Conservation (phyloP, 2,113 vertebrate species). For the Seriola rivoliana region DNA sequence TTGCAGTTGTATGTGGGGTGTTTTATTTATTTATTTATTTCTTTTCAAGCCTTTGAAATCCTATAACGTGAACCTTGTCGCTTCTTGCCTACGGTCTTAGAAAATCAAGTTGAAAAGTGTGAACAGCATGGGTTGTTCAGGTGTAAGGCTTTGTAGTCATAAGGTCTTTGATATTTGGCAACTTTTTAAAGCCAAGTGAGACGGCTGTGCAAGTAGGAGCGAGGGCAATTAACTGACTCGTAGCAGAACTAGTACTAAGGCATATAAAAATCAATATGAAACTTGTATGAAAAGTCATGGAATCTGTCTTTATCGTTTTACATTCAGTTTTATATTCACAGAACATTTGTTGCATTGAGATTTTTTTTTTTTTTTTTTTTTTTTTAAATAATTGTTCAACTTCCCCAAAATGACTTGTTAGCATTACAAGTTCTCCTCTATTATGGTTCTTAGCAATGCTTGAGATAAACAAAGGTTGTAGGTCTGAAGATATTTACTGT, state of each 20-base stretch:
- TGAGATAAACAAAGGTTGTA: too few species aligned
- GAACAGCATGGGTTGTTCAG: conserved; percentile 52
- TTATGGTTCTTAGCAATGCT: neutral
- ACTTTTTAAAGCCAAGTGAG: conserved; percentile 42
- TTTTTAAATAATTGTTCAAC: neutral
- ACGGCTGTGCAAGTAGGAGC: conserved; percentile 4
- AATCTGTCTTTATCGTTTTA: neutral
- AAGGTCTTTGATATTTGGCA: conserved; percentile 65
- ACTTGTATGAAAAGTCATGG: neutral
- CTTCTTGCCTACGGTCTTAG: conserved; percentile 48
- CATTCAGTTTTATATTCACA: neutral
- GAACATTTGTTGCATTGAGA: neutral
- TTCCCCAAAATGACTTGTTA: neutral
- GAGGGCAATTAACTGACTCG: conserved; percentile 57
- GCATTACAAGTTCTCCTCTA: neutral
- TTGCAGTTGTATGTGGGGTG: neutral
- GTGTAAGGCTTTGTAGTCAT: conserved; percentile 64
- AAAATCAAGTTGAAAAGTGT: conserved; percentile 59
- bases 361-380: too few species aligned
- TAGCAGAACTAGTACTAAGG: neutral
- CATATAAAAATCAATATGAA: conserved; percentile 13
- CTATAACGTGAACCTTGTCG: conserved; percentile 56
- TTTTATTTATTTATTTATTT: neutral
- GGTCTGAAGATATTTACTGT: too few species aligned
- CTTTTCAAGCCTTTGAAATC: conserved; percentile 61